Evolutionary conservation across 2,888 invertebrate genomes (phyloP), one percentile per base, ranked within the genome.

Genomic region (Camponotus fellah): DNA sequence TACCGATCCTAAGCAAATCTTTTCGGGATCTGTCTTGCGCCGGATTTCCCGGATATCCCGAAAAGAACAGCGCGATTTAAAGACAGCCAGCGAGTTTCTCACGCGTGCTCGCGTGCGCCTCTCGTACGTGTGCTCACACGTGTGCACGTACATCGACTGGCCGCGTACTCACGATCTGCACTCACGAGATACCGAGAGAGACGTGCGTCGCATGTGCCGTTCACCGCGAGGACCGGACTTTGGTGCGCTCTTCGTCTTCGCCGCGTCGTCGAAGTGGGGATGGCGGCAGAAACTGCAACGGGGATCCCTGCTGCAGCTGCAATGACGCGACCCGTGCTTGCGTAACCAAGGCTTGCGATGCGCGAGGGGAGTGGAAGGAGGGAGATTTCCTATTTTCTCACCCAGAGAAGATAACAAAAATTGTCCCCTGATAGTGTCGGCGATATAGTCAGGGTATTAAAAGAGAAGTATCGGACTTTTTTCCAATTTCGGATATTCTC

Each of bases 201-300:
- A 86, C 87, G 88, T 87, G 85, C 85, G 90, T 92, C 89, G 91
- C 91, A 85, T 88, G 92, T 90, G 83, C 86, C 89, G 87, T 88
- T 91, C 88, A 64, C 85, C 85, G 84, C 69, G 72, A 82, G 77
- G 58, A 79, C 75, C 66, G 77, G 58, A 79, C 77, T 64, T 79
- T 75, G 74, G 76, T 86, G 83, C 85, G 86, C 49, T 79, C 79
- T 60, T 74, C 79, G 88, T 88, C 84, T 81, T 85, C 84, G 3
- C 88, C 64, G 62, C 68, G 80, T 81, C 49, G 84, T 60, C 66
- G n/a, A n/a, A 65, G 86, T 60, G 77, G 89, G 83, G 64, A 82
- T 77, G 56, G 37, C 14, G 37, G 68, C 34, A 43, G 62, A 81
- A 85, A 90, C 90, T 85, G 85, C 88, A 81, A 69, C 86, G 79